Percentiles rank a stretch among this genome's conserved stretches.
Conservation (phyloP, 2,888 invertebrate genomes). For the Vandiemenella viatica region DNA sequence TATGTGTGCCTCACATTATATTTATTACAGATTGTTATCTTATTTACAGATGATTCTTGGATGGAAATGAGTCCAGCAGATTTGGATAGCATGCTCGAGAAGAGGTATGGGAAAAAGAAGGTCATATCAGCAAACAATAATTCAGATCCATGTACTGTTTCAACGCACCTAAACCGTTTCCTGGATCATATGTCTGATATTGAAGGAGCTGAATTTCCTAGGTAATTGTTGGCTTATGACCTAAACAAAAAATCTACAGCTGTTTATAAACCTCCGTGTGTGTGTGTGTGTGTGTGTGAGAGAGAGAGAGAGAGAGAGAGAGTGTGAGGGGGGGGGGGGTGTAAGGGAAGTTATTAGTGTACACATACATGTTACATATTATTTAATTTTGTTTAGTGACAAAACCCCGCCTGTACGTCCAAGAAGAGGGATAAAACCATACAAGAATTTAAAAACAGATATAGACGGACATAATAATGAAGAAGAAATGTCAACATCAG, state of each 20-base stretch:
- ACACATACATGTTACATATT: too few species aligned
- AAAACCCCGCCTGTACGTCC: slow-evolving; percentile 28
- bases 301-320: too few species aligned
- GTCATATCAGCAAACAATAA: slow-evolving; percentile 37
- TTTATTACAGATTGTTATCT: too few species aligned
- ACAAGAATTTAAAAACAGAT: slow-evolving; percentile 20
- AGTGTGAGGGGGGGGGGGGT: too few species aligned
- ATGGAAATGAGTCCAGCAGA: slow-evolving; percentile 64
- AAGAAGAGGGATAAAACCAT: slow-evolving; percentile 28
- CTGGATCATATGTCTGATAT: slow-evolving; percentile 55
- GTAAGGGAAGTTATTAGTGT: too few species aligned
- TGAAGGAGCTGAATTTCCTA: slow-evolving; percentile 53
- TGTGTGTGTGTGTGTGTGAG: too few species aligned
- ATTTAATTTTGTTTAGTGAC: too few species aligned
- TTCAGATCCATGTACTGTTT: slow-evolving; percentile 36
- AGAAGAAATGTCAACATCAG: slow-evolving; percentile 18
- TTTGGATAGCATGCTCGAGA: slow-evolving; percentile 61
- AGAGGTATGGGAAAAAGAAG: slow-evolving; percentile 47
- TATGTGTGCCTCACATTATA: too few species aligned
- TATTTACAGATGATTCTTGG: slow-evolving; percentile 74
- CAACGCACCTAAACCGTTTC: slow-evolving; percentile 41
- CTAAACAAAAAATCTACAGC: too few species aligned
- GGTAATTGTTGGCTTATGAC: too few species aligned
- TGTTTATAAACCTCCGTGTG: too few species aligned
- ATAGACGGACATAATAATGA: slow-evolving; percentile 24